These are phyloP conservation scores for Cinara cedri DNA, from an alignment of 2,888 invertebrate species.

Conservation along the genomic window DNA sequence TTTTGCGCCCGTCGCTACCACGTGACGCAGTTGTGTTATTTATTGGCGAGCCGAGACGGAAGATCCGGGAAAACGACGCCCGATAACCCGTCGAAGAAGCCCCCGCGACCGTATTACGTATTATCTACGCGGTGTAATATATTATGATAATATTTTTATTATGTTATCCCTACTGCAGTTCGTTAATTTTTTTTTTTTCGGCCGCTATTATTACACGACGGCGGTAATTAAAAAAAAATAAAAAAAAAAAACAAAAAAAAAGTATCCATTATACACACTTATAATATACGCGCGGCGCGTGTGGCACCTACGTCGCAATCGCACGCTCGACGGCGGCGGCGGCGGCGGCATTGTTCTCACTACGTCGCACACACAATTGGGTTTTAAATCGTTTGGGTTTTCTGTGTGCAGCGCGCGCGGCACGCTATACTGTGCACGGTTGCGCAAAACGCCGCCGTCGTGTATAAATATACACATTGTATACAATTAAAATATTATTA, in stretches of 20 bases:
- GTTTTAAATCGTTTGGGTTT: constrained; percentile 32
- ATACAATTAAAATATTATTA: too few relatives aligned
- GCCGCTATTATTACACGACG: not conserved
- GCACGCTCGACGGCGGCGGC: not conserved
- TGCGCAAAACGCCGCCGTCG: constrained; percentile 18
- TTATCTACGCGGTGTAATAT: not conserved
- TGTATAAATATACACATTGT: too few relatives aligned
- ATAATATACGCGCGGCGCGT: too few relatives aligned
- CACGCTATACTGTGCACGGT: not conserved
- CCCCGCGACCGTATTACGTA: not conserved
- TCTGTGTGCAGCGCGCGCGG: not conserved
- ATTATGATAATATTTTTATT: not conserved
- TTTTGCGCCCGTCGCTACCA: not conserved
- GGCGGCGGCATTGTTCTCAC: constrained; percentile 27
- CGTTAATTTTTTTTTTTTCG: constrained; percentile 19
- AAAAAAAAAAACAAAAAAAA: not conserved
- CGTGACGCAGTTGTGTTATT: too few relatives aligned
- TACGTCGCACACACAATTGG: not conserved
- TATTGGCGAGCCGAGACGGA: too few relatives aligned
- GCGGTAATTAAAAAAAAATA: not conserved
- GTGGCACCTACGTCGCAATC: constrained; percentile 30
- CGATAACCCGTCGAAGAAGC: too few relatives aligned
- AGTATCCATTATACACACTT: not conserved
- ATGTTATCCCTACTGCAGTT: not conserved
- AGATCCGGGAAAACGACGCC: too few relatives aligned